Evolutionary conservation across 2,888 invertebrate genomes (phyloP).

Genomic region (Zaprionus bogoriensis): DNA sequence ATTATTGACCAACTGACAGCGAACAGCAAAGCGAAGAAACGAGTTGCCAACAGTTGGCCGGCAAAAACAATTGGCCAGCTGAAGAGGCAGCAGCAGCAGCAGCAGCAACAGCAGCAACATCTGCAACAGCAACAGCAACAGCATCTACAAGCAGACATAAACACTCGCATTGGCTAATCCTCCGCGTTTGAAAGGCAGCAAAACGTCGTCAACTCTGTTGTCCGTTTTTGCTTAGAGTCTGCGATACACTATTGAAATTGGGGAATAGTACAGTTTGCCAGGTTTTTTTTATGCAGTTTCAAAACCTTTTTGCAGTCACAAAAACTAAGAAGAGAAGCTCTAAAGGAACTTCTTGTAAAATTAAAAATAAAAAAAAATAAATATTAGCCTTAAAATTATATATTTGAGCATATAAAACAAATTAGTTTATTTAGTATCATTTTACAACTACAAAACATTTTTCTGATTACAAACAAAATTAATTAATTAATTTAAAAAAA

Average conservation of each 20-base stretch:
- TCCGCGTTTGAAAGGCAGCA: constrained; percentile 54
- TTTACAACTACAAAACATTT: too few relatives aligned
- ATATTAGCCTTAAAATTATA: too few relatives aligned
- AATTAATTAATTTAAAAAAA: too few relatives aligned
- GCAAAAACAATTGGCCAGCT: constrained; percentile 49
- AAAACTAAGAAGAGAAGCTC: neutral
- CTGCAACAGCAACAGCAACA: constrained; percentile 4
- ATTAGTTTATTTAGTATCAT: too few relatives aligned
- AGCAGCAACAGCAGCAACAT: constrained; percentile 12
- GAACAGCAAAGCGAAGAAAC: constrained; percentile 36
- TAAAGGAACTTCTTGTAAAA: neutral
- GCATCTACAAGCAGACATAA: constrained; percentile 2
- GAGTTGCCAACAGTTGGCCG: constrained; percentile 36
- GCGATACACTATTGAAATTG: constrained; percentile 4
- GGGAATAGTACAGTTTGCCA: neutral
- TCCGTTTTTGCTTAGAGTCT: constrained; percentile 6
- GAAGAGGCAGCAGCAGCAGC: constrained; percentile 62
- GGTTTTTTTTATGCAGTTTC: too few relatives aligned
- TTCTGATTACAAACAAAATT: too few relatives aligned
- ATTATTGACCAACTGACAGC: constrained; percentile 77
- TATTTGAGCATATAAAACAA: too few relatives aligned
- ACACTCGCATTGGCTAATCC: constrained; percentile 68
- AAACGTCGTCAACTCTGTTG: constrained; percentile 55
- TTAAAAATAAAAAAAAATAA: too few relatives aligned
- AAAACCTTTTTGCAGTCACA: too few relatives aligned